These are phyloP conservation scores for Lobophora halterata DNA, from an alignment of 2,888 invertebrate genomes.

Conservation along the genomic window DNA sequence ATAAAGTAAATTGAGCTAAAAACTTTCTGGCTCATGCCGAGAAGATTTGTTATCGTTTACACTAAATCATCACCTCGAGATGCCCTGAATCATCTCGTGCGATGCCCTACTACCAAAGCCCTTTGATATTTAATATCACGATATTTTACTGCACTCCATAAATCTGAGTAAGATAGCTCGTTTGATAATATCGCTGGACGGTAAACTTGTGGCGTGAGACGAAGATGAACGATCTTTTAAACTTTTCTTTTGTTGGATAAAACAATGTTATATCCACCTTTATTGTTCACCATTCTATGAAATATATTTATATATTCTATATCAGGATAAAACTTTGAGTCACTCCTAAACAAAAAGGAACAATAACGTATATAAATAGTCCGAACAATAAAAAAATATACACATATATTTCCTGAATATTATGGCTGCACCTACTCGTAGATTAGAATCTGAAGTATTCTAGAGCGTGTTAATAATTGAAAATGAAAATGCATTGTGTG, in stretches of 20 bases:
- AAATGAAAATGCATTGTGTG: constrained; percentile 25
- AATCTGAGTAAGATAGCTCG: constrained; percentile 35
- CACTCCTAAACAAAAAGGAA: too few species aligned
- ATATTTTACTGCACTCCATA: constrained; percentile 51
- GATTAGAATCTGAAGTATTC: constrained; percentile 29
- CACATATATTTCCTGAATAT: constrained; percentile 5
- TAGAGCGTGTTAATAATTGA: constrained; percentile 24
- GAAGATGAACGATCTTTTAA: constrained; percentile 15
- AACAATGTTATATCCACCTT: too few species aligned
- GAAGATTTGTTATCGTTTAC: constrained; percentile 35
- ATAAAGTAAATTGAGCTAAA: not conserved
- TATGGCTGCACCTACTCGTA: constrained; percentile 23
- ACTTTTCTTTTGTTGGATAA: not conserved
- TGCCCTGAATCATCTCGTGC: constrained; percentile 23
- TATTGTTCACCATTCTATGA: too few species aligned
- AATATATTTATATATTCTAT: too few species aligned
- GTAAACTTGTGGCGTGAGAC: constrained; percentile 16
- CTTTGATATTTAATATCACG: constrained; percentile 50
- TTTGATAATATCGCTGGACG: constrained; percentile 40
- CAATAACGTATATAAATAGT: too few species aligned
- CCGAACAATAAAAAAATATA: constrained; percentile 3
- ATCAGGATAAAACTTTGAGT: too few species aligned
- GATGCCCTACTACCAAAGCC: constrained; percentile 29
- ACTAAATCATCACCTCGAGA: constrained; percentile 40
- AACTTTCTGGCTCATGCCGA: constrained; percentile 18